These are phyloP conservation scores for Falco berigora DNA, from an alignment of 2,797 vertebrate species.

Conservation along the genomic window DNA sequence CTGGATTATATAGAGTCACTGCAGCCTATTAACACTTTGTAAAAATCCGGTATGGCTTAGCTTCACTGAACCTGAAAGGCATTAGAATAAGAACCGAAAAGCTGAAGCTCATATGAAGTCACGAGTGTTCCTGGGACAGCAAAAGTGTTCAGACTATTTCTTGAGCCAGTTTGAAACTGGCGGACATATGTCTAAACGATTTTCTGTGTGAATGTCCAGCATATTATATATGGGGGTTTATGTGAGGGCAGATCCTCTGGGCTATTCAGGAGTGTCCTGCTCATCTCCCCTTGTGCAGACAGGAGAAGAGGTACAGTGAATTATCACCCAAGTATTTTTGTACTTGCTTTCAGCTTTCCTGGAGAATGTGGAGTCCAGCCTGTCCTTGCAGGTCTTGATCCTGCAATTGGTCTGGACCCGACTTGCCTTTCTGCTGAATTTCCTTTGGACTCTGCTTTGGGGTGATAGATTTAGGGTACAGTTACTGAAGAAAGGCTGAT, in stretches of 20 bases:
- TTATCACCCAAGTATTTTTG: neutral
- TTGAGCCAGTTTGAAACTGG: neutral
- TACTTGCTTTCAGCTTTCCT: neutral
- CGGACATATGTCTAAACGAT: neutral
- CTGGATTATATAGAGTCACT: constrained; percentile 10
- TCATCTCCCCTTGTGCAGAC: neutral
- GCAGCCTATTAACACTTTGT: constrained; percentile 26
- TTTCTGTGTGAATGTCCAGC: neutral
- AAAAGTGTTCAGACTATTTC: neutral
- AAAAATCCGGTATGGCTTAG: neutral
- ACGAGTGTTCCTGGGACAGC: neutral
- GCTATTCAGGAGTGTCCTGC: neutral
- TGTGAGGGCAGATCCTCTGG: fast-evolving
- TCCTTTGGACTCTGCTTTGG: neutral
- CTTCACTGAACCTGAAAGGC: neutral
- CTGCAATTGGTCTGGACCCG: neutral
- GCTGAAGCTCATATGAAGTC: neutral
- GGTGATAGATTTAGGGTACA: neutral
- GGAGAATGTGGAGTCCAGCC: neutral
- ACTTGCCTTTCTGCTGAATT: neutral
- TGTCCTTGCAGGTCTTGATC: neutral
- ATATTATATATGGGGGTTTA: neutral
- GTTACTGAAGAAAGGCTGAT: neutral
- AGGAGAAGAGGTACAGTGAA: neutral
- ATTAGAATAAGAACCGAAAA: neutral